These are phyloP conservation scores for Brachyhypopomus gauderio DNA, from an alignment of 2,113 vertebrate genomes.

Conservation along the genomic window DNA sequence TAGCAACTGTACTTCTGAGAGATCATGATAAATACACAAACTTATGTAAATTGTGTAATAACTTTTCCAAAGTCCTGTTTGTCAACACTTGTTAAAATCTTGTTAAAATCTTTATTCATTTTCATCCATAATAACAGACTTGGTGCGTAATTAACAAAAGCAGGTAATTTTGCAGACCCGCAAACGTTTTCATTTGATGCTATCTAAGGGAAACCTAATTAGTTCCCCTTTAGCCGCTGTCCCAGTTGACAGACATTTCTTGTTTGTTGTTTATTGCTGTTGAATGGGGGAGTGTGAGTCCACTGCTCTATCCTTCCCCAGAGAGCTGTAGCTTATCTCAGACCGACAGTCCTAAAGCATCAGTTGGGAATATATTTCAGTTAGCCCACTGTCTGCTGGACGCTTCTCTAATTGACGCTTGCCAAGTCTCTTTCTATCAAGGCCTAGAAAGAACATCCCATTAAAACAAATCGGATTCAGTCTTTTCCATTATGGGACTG, in stretches of 20 bases:
- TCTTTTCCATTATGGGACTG: conserved; percentile 55
- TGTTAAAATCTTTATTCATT: too few relatives aligned
- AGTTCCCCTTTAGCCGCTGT: neutral
- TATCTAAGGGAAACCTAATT: neutral
- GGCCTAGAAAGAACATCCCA: conserved; percentile 65
- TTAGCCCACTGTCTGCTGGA: conserved; percentile 53
- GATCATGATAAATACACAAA: neutral
- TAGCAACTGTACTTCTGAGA: neutral
- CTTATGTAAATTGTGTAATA: neutral
- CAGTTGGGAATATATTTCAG: conserved; percentile 56
- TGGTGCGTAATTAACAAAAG: too few relatives aligned
- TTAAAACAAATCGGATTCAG: conserved; percentile 71
- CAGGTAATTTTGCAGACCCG: too few relatives aligned
- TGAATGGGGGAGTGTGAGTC: conserved; percentile 28
- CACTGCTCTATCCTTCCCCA: conserved; percentile 36
- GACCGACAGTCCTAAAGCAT: conserved; percentile 56
- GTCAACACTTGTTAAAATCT: too few relatives aligned
- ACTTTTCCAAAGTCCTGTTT: neutral
- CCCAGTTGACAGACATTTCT: conserved; percentile 51
- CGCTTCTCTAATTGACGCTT: conserved; percentile 56
- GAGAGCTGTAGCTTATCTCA: conserved; percentile 59
- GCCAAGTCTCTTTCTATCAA: conserved; percentile 43
- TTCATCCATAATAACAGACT: too few relatives aligned
- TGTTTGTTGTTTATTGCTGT: conserved; percentile 60
- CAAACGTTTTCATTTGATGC: too few relatives aligned